These are phyloP conservation scores for Cephus pygmeus DNA, from an alignment of 2,888 invertebrate species.

Conservation along the genomic window DNA sequence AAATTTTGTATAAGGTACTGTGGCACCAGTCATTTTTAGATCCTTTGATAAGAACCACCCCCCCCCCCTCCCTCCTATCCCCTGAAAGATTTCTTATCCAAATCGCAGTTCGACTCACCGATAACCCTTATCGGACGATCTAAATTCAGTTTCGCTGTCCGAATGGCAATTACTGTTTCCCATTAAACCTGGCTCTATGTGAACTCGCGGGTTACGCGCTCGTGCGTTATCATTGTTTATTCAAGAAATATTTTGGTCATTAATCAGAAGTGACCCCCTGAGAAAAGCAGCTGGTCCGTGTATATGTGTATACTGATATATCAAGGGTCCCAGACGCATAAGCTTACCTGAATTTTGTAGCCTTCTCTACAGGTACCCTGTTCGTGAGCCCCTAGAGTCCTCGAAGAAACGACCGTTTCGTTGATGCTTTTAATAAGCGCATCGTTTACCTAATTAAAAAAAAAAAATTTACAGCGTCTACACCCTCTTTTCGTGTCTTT, in stretches of 20 bases:
- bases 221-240: conserved; percentile 53
- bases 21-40: background rate
- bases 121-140: conserved; percentile 11
- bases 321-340: background rate
- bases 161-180: conserved; percentile 12
- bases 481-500: conserved; percentile 32
- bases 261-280: conserved; percentile 49
- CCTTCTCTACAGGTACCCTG: background rate
- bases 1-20: background rate
- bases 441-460: background rate
- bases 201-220: conserved; percentile 23
- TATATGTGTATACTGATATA: background rate
- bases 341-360: background rate
- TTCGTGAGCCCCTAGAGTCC: background rate
- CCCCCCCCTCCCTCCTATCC: no score
- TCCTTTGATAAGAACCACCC: background rate
- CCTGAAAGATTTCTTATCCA: background rate
- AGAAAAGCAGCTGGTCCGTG: conserved; percentile 41
- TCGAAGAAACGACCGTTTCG: background rate
- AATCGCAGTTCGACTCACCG: conserved; percentile 9
- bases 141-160: conserved; percentile 19
- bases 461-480: background rate
- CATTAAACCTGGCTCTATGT: conserved; percentile 15
- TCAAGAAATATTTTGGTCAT: conserved; percentile 59
- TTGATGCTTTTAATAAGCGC: background rate